A percentile compares a stretch with the other conserved stretches of the same genome.
phyloP scores from a whole-genome alignment of 2,797 vertebrate genomes.

The Chiroxiphia lanceolata region DNA sequence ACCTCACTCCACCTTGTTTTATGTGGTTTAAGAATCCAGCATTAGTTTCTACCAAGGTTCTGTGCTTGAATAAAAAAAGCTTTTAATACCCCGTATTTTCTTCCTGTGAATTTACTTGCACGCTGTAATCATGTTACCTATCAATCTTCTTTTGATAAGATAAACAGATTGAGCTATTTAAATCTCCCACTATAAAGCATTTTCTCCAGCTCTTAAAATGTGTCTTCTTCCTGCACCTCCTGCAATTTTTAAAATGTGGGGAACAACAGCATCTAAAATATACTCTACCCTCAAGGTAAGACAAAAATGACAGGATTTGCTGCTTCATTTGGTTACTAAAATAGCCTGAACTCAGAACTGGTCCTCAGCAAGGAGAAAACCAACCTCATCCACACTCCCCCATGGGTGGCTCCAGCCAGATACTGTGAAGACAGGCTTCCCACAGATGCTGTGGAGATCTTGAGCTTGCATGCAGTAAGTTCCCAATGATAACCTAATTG shows the following conservation, averaged over 20 bases:
- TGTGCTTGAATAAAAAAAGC: neutral
- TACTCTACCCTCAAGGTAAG: neutral
- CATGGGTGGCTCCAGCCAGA: neutral
- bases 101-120: slow-evolving; percentile 44
- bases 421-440: neutral
- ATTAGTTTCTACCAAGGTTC: neutral
- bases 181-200: slow-evolving; percentile 34
- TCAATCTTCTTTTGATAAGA: slow-evolving; percentile 60
- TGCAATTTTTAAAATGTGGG: slow-evolving; percentile 9
- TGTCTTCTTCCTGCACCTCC: neutral
- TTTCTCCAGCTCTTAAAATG: slow-evolving; percentile 23
- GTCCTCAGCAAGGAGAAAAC: neutral
- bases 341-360: neutral
- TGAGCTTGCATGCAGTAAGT: neutral
- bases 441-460: neutral
- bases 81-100: slow-evolving; percentile 18
- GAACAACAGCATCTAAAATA: neutral
- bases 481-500: neutral
- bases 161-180: slow-evolving; percentile 62
- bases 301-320: neutral
- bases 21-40: neutral
- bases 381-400: neutral
- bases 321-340: neutral
- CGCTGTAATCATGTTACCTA: slow-evolving; percentile 51
- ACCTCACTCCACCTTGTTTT: neutral